Evolutionary conservation across 2,888 invertebrate genomes (phyloP).

Genomic region (Pandemis cinnamomeana): DNA sequence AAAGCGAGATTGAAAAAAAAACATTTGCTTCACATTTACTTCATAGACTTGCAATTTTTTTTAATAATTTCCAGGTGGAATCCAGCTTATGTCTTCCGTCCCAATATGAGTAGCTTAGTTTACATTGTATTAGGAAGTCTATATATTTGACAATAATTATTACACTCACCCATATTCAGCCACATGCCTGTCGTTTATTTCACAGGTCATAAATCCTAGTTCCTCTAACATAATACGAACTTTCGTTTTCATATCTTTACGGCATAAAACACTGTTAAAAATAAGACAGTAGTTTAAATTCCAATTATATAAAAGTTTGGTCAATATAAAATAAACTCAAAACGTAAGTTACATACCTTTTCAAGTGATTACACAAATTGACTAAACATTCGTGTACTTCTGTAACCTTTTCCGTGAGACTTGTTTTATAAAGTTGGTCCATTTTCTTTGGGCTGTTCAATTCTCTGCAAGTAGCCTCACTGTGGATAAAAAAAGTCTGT

Average conservation of each 20-base stretch:
- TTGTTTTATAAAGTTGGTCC: constrained; percentile 42
- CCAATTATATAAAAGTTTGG: neutral
- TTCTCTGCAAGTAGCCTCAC: constrained; percentile 46
- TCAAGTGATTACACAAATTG: constrained; percentile 52
- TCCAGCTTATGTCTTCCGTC: too few species aligned
- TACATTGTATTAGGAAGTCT: too few species aligned
- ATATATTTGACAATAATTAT: too few species aligned
- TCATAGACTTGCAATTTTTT: too few species aligned
- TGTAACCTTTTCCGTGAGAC: constrained; percentile 50
- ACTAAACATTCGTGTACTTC: constrained; percentile 48
- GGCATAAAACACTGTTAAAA: constrained; percentile 21
- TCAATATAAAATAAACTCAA: neutral
- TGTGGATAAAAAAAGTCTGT: constrained; percentile 40
- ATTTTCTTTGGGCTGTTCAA: constrained; percentile 36
- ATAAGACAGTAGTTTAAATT: neutral
- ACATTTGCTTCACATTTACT: too few species aligned
- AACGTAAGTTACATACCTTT: constrained; percentile 50
- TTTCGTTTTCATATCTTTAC: constrained; percentile 10
- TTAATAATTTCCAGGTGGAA: too few species aligned
- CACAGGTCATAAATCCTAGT: neutral
- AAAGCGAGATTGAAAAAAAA: too few species aligned
- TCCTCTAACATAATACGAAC: constrained; percentile 15
- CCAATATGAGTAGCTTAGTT: too few species aligned
- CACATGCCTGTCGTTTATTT: constrained; percentile 7
- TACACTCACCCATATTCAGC: constrained; percentile 27